Percentiles rank a stretch among this genome's conserved stretches.
Conservation (phyloP, 2,113 vertebrate genomes). For the Tiliqua scincoides region DNA sequence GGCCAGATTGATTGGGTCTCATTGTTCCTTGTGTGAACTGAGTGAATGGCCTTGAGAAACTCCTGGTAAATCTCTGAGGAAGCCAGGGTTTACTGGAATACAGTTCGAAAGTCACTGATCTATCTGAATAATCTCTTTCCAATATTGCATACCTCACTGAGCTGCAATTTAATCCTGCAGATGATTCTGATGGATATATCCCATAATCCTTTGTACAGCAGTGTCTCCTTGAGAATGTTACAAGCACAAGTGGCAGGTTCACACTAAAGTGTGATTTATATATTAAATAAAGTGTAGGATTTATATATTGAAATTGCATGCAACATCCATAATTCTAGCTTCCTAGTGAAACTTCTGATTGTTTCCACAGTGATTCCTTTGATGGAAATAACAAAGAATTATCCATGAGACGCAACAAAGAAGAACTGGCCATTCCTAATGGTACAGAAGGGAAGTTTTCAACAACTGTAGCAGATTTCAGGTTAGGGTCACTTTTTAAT, state of each 20-base stretch:
- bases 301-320: neutral
- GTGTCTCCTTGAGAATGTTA: neutral
- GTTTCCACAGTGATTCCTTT: neutral
- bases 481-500: conserved; percentile 59
- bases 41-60: too few relatives aligned
- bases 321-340: neutral
- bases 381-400: conserved; percentile 53
- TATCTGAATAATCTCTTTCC: neutral
- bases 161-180: neutral
- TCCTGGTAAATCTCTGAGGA: too few relatives aligned
- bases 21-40: too few relatives aligned
- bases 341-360: neutral
- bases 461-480: conserved; percentile 54
- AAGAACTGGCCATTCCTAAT: conserved; percentile 40
- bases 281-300: neutral
- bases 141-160: neutral
- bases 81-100: too few relatives aligned
- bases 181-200: neutral
- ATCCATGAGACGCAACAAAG: conserved; percentile 37
- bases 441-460: conserved; percentile 65
- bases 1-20: too few relatives aligned
- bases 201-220: too few relatives aligned
- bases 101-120: neutral
- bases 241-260: neutral
- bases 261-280: too few relatives aligned